Percentiles rank a stretch among this genome's conserved stretches.
Conservation (phyloP, 2,113 vertebrate genomes). For the Colinus virginianus region DNA sequence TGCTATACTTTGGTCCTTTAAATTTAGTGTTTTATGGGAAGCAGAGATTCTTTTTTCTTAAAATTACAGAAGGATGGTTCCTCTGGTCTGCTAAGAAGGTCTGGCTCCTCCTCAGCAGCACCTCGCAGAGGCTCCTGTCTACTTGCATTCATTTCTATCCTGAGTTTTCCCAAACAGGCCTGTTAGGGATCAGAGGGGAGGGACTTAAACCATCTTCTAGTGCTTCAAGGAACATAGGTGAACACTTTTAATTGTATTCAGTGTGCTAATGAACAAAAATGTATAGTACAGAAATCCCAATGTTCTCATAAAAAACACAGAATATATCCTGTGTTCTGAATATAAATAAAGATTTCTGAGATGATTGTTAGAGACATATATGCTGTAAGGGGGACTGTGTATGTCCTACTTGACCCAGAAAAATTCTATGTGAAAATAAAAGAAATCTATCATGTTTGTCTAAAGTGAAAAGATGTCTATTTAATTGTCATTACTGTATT, state of each 20-base stretch:
- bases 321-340: background rate
- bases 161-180: background rate
- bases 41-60: background rate
- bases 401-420: background rate
- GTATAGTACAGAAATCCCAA: background rate
- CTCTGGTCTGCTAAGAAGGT: background rate
- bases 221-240: background rate
- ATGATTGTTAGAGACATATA: background rate
- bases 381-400: background rate
- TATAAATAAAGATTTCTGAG: background rate
- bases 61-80: background rate
- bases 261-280: background rate
- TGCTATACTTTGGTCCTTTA: background rate
- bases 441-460: background rate
- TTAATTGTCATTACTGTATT: constrained; percentile 13
- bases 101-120: background rate
- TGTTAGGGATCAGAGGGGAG: background rate
- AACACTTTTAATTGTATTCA: background rate
- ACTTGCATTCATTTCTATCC: background rate
- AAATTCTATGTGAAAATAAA: background rate
- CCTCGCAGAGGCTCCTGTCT: background rate
- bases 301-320: background rate
- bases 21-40: background rate
- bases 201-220: background rate
- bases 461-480: constrained; percentile 16